Conservation (phyloP, 1,140 invertebrate genomes). For the Homalodisca vitripennis region DNA sequence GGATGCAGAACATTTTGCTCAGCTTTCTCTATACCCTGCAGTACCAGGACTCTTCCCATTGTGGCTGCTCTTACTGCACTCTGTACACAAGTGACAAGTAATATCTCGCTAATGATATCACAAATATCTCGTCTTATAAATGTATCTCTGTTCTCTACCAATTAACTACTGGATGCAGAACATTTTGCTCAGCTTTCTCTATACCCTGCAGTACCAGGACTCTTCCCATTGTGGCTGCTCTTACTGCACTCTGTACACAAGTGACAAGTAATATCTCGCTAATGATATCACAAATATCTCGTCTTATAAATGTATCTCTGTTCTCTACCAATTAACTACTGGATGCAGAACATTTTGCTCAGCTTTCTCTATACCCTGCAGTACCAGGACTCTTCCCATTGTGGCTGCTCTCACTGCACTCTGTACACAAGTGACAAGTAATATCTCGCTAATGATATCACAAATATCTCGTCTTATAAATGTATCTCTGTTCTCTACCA, state of each 20-base stretch:
- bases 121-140: constrained; percentile 92
- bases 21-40: constrained; percentile 97
- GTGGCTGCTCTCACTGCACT: constrained; percentile 89
- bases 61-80: constrained; percentile 89
- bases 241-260: constrained; percentile 77
- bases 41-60: constrained; percentile 84
- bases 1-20: constrained; percentile 96
- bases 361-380: constrained; percentile 97
- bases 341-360: constrained; percentile 96
- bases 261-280: constrained; percentile 84
- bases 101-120: constrained; percentile 85
- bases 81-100: constrained; percentile 76
- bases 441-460: constrained; percentile 85
- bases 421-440: constrained; percentile 76
- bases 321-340: constrained; percentile 99
- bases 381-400: constrained; percentile 84
- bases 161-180: constrained; percentile 96
- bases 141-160: constrained; percentile 99
- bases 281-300: constrained; percentile 89
- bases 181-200: constrained; percentile 96
- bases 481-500: constrained; percentile 99
- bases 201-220: constrained; percentile 94
- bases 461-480: constrained; percentile 92
- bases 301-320: constrained; percentile 97
- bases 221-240: constrained; percentile 84